These are phyloP conservation scores for Cantharis rufa DNA, from an alignment of 2,888 invertebrate species.

Conservation along the genomic window DNA sequence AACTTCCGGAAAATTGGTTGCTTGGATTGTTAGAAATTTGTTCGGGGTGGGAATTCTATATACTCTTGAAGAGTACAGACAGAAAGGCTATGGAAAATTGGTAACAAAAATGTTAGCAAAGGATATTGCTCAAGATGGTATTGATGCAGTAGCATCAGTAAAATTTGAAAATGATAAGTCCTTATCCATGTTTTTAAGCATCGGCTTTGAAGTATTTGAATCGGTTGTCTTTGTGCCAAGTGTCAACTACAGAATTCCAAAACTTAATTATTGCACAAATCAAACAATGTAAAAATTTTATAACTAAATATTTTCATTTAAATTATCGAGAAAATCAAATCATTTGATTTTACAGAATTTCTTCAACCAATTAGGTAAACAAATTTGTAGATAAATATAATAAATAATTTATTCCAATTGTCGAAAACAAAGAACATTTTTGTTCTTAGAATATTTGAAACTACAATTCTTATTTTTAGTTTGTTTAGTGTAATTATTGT, in stretches of 20 bases:
- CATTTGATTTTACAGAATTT: no score
- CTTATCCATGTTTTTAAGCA: conserved; percentile 46
- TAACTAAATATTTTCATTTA: no score
- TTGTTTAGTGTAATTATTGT: no score
- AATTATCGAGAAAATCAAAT: no score
- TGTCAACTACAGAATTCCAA: neutral
- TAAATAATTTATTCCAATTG: no score
- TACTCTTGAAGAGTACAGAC: conserved; percentile 46
- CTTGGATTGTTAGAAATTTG: conserved; percentile 50
- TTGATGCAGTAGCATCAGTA: conserved; percentile 45
- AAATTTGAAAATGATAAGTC: conserved; percentile 46
- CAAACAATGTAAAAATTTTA: neutral
- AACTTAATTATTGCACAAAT: neutral
- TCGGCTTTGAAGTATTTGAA: conserved; percentile 40
- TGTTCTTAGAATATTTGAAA: no score
- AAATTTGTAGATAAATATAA: no score
- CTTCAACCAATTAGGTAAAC: no score
- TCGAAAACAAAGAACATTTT: no score
- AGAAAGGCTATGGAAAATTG: conserved; percentile 51
- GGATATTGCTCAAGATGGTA: conserved; percentile 46
- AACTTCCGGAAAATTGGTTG: conserved; percentile 45
- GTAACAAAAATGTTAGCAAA: conserved; percentile 47
- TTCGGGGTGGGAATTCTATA: conserved; percentile 49
- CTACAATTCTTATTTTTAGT: no score
- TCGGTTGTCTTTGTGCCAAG: conserved; percentile 4